Base-by-base conservation (phyloP, 2,888 invertebrate species). In the Glomeris marginata region DNA sequence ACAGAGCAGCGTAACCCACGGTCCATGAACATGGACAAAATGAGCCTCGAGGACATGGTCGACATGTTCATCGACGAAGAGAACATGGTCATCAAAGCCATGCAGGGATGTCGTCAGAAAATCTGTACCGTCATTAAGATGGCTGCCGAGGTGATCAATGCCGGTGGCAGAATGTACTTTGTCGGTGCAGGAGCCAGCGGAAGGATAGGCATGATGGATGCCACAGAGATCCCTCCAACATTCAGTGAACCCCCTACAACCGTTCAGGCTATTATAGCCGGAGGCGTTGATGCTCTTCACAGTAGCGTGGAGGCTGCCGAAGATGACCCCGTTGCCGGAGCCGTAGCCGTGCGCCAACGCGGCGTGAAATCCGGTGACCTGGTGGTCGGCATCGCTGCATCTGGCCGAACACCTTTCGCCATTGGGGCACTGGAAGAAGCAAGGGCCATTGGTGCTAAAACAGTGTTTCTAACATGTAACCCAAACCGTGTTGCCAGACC, bases 151-250 rank as follows among this genome's bases (percentile, higher is more conserved):
- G 52, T 55, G 10, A 57, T 59, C 20, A 49, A 50, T 37, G 47
- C 46, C 28, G 59, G 57, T 2, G 60, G 60, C 1, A 36, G 59
- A 4, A 47, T 60, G 16, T 58, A 60, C 43, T 60, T 58, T 42
- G 56, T 59, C 2, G 60, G 60, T 0, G 58, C 59, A 1, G 60
- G 60, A 13, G 57, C 60, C 1, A 59, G 59, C 48, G 60, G 59
- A 8, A 48, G 60, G 10, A 47, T 60, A 1, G 60, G 59, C 16
- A 56, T 60, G 49, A 44, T 60, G 43, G 59, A 60, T 52, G 60
- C 60, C 2, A 50, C 53, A 8, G 60, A 59, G 54, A 47, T 47
- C 22, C 40, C 41, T 8, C 47, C 40, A 41, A 40, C 47, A 2
- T 47, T 47, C 41, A 41, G 47, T 10, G 47, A 47, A 28, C 47